Evolutionary conservation across 2,888 invertebrate species (phyloP), one percentile per base, ranked within the genome.

Genomic region (Platycnemis pennipes): DNA sequence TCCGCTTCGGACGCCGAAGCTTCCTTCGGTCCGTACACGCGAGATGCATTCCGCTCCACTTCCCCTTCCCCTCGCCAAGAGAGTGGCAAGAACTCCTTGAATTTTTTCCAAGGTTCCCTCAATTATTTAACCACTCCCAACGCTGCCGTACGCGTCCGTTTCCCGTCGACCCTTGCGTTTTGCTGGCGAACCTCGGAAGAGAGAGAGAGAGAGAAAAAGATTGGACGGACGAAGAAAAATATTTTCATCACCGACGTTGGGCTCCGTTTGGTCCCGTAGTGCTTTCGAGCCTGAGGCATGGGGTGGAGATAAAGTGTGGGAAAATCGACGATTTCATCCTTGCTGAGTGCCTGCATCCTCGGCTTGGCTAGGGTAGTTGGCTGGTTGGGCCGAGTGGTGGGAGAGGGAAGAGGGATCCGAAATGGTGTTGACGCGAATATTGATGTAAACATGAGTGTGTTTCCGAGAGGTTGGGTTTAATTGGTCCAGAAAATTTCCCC

Each of bases 81-180:
- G 63, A 63, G 63, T 26, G n/a, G 26, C 22, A 8, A 56, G 56
- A 56, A 22, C 7, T 56, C 77, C 77, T 77, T 77, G 37, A 77
- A 63, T 77, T 77, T n/a, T n/a, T 77, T 77, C 77, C 77, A 77
- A 77, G 77, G 77, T 16, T 77, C 77, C 37, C 77, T 77, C 31
- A 77, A 77, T 77, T 77, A 77, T 77, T 77, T 77, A 77, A 37
- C 31, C 37, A 2, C 77, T 5, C 13, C 77, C 37, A 77, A 37
- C 26, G 22, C 22, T 37, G 37, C 37, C 49, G 49, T 49, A 37
- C 13, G 13, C 77, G 16, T 37, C 63, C 11, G 37, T 16, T 77
- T 77, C 37, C 77, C 77, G 77, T 77, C 77, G 13, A 37, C 77
- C 77, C 37, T 13, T 37, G 11, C 77, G 77, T 37, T 77, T 37